Percentiles rank a stretch among this genome's conserved stretches.
These are phyloP conservation scores for Pyrocoelia pectoralis DNA, from an alignment of 2,888 invertebrate species.

Conservation along the genomic window DNA sequence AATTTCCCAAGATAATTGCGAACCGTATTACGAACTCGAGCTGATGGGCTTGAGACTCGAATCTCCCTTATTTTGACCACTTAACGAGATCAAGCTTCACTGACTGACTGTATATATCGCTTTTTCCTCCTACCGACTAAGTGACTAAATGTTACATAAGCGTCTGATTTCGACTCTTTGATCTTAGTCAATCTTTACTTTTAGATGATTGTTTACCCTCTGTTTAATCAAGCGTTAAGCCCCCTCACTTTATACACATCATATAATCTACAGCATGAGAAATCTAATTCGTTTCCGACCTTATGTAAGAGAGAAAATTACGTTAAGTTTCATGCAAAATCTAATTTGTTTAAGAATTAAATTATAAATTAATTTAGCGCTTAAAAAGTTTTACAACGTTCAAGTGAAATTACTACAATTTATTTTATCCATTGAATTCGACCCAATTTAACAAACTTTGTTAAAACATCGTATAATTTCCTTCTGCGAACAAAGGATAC, in stretches of 20 bases:
- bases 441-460: no score
- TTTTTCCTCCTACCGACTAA: background rate
- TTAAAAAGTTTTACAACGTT: background rate
- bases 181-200: background rate
- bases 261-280: conserved; percentile 1
- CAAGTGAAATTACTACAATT: background rate
- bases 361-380: background rate
- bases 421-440: background rate
- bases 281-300: background rate
- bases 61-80: conserved; percentile 32
- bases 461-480: no score
- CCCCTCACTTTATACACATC: conserved; percentile 7
- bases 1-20: conserved; percentile 53
- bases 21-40: conserved; percentile 49
- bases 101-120: conserved; percentile 24
- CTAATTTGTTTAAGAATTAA: conserved; percentile 7
- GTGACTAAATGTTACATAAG: background rate
- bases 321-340: background rate
- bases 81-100: conserved; percentile 30
- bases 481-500: no score
- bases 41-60: conserved; percentile 42
- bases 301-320: background rate
- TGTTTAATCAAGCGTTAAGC: conserved; percentile 6
- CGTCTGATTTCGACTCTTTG: background rate
- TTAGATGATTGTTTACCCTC: conserved; percentile 1